These are phyloP conservation scores for Drosophila prolongata DNA, from an alignment of 2,888 invertebrate genomes.

Conservation along the genomic window DNA sequence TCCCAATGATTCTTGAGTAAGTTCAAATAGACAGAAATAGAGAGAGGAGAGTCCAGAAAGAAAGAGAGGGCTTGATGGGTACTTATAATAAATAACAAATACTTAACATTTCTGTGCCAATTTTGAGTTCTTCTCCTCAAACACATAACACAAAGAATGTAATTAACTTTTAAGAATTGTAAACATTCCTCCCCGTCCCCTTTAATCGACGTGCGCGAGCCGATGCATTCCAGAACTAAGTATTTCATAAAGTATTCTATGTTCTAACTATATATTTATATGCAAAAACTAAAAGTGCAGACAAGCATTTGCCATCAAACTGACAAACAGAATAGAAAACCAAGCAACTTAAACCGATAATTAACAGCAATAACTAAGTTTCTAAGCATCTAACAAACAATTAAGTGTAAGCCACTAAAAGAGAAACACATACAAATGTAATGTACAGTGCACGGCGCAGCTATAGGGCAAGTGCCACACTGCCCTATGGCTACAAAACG, in stretches of 20 bases:
- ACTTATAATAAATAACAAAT: slow-evolving; percentile 2
- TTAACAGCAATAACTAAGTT: slow-evolving; percentile 34
- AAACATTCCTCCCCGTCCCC: slow-evolving; percentile 30
- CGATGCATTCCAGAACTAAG: slow-evolving; percentile 40
- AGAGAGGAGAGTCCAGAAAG: background rate
- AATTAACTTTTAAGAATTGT: slow-evolving; percentile 22
- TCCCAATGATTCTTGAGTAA: slow-evolving; percentile 21
- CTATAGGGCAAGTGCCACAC: background rate
- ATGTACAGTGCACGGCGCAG: background rate
- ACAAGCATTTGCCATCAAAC: slow-evolving; percentile 3
- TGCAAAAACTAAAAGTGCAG: slow-evolving; percentile 4
- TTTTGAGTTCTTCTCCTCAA: slow-evolving; percentile 10
- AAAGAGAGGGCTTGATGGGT: background rate
- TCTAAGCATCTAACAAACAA: slow-evolving; percentile 9
- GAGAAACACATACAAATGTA: background rate
- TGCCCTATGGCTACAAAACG: background rate
- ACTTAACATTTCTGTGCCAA: slow-evolving; percentile 32
- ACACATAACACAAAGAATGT: slow-evolving; percentile 14
- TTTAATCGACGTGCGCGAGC: slow-evolving; percentile 2
- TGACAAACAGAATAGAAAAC: background rate
- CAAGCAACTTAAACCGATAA: slow-evolving; percentile 2
- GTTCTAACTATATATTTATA: slow-evolving; percentile 30
- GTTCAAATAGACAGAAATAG: slow-evolving; percentile 18
- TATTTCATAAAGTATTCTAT: slow-evolving; percentile 42
- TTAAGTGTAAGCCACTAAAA: slow-evolving; percentile 8